phyloP scores from a whole-genome alignment of 2,113 vertebrate genomes.

The Passer domesticus region DNA sequence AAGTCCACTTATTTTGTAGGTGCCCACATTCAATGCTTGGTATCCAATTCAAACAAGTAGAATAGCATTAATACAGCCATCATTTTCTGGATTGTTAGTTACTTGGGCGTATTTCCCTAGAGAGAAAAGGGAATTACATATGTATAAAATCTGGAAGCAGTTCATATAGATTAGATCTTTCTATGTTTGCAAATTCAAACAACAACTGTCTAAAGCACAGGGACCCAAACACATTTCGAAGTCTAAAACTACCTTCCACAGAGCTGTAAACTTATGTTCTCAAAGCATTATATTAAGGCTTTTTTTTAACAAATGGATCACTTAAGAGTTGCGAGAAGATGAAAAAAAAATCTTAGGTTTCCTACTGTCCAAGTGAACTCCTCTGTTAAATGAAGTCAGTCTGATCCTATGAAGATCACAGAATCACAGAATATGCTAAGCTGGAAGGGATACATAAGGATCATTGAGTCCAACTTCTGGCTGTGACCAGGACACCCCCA shows the following conservation, averaged over 20 bases:
- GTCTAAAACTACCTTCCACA: background rate
- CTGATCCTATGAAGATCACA: background rate
- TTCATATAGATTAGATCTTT: background rate
- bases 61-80: conserved; percentile 97
- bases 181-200: background rate
- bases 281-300: background rate
- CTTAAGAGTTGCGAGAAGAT: background rate
- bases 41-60: conserved; percentile 82
- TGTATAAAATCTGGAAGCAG: background rate
- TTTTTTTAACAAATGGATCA: background rate
- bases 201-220: background rate
- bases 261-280: background rate
- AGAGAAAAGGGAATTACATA: background rate
- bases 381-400: background rate
- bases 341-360: background rate
- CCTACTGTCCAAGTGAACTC: background rate
- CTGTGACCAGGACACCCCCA: background rate
- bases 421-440: background rate
- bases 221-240: background rate
- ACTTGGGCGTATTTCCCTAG: conserved; percentile 97
- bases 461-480: rapidly evolving
- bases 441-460: background rate
- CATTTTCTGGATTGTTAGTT: conserved; percentile 97
- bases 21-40: background rate
- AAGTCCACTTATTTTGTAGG: background rate